Percentiles rank a stretch among this genome's conserved stretches.
These are phyloP conservation scores for Diplodus sargus DNA, from an alignment of 2,797 vertebrate genomes.

Conservation along the genomic window DNA sequence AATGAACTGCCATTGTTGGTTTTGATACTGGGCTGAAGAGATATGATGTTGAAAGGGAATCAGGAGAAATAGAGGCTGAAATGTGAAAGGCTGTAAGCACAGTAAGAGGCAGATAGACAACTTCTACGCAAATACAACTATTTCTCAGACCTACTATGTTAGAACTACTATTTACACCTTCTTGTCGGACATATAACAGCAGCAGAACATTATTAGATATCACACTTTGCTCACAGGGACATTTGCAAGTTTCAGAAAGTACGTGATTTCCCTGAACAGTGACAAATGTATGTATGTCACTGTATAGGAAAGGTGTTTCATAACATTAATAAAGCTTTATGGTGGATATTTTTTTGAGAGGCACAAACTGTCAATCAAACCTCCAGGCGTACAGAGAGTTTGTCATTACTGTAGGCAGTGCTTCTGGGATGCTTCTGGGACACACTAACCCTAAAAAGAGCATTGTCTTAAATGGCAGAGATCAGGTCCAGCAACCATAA, in stretches of 20 bases:
- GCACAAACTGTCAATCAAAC: neutral
- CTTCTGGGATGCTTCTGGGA: too few relatives aligned
- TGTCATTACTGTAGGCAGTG: neutral
- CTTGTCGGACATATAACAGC: neutral
- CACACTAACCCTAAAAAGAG: too few relatives aligned
- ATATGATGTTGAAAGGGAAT: constrained; percentile 49
- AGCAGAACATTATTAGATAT: constrained; percentile 26
- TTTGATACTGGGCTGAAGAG: constrained; percentile 53
- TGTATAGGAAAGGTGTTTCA: neutral
- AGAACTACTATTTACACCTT: constrained; percentile 23
- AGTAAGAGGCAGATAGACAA: neutral
- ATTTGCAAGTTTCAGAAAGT: constrained; percentile 15
- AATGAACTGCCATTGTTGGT: constrained; percentile 68
- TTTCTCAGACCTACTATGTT: neutral
- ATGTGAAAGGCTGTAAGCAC: constrained; percentile 27
- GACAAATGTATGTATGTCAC: constrained; percentile 4
- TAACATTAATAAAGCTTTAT: neutral
- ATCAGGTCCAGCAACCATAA: too few relatives aligned
- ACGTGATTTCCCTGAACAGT: neutral
- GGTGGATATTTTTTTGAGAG: too few relatives aligned
- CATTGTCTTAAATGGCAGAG: too few relatives aligned
- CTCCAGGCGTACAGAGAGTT: neutral
- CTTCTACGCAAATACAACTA: constrained; percentile 22
- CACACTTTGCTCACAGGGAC: constrained; percentile 6
- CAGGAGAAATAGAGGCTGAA: constrained; percentile 41